Base-by-base conservation (phyloP, 1,140 invertebrate species). In the Ostrea edulis region DNA sequence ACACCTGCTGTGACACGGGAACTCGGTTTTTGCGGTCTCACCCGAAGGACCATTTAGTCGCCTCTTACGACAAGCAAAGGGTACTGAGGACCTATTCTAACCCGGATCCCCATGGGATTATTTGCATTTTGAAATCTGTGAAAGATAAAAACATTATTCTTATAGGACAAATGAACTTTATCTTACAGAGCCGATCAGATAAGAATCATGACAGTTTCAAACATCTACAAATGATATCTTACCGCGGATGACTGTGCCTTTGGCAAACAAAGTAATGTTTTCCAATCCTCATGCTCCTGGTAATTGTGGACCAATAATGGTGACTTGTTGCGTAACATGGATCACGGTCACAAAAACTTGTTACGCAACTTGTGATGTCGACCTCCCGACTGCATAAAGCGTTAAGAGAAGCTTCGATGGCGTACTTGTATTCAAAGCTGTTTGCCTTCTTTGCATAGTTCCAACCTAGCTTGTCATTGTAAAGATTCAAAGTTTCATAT, bases 201-300 rank as follows among this genome's bases (percentile, higher is more conserved):
- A n/a, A n/a, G n/a, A n/a, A n/a, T n/a, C n/a, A n/a, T n/a, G n/a
- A n/a, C n/a, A n/a, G n/a, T n/a, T n/a, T n/a, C n/a, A n/a, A n/a
- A n/a, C n/a, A n/a, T n/a, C n/a, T n/a, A n/a, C n/a, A n/a, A n/a
- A 58, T 62, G 55, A n/a, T n/a, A 5, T 62, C 7, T 62, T 62
- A 62, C 8, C 55, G 55, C 55, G 8, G 51, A n/a, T n/a, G n/a
- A n/a, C n/a, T n/a, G n/a, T n/a, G 9, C 20, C 12, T 8, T 5
- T 3, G 22, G 29, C 22, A 85, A 62, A 65, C 84, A 44, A 85
- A 85, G 20, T 85, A 85, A n/a, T 85, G 54, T 25, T 85, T 85
- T 58, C 84, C 84, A 14, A 85, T 85, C n/a, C 44, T 85, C 14
- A 62, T 25, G 29, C 65, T 85, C n/a, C 25, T 51, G 54, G n/a